Evolutionary conservation across 2,888 invertebrate genomes (phyloP), one percentile per base, ranked within the genome.

Genomic region (Parelbella ahira): DNA sequence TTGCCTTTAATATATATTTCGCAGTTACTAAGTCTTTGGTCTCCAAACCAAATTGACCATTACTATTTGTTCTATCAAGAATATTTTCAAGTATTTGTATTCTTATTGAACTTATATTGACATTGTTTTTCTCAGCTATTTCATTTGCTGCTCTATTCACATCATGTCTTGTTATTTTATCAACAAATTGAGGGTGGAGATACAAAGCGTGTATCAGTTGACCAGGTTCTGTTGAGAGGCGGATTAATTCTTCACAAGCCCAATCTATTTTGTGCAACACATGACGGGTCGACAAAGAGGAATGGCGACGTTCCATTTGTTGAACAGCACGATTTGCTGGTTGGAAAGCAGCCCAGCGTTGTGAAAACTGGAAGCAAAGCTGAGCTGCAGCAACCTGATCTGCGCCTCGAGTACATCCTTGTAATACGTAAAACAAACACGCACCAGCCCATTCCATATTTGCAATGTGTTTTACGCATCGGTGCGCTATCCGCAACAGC

Each of bases 371-470:
- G 51, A 79, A 88, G 52, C 87, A 88, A 12, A 88, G 63, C 41
- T 88, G 81, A 19, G 87, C 84, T 33, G 88, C 88, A 21, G 87
- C 84, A 8, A 88, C 88, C 69, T 88, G 88, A 58, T 88, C 88
- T 12, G 87, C 88, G 12, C 88, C 88, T 23, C 79, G 76, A n/a
- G 79, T 71, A 54, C 84, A 84, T 2, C 88, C 88, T 66, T 88
- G 88, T 1, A 86, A 63, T 12, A 88, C 86, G 50, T 87, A 86
- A 52, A 88, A 88, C 21, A 88, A 69, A 51, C 88, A 88, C 1
- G 88, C 88, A 13, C 84, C 88, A 9, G 88, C 88, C 88, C 88
- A 88, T 66, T 88, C 88, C 81, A 88, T 83, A 51, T 88, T 88
- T 4, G 86, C 79, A 48, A 88, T 88, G 46, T 84, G 72, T 41